Conservation (phyloP, 2,888 invertebrate species). For the Dromius quadrimaculatus region DNA sequence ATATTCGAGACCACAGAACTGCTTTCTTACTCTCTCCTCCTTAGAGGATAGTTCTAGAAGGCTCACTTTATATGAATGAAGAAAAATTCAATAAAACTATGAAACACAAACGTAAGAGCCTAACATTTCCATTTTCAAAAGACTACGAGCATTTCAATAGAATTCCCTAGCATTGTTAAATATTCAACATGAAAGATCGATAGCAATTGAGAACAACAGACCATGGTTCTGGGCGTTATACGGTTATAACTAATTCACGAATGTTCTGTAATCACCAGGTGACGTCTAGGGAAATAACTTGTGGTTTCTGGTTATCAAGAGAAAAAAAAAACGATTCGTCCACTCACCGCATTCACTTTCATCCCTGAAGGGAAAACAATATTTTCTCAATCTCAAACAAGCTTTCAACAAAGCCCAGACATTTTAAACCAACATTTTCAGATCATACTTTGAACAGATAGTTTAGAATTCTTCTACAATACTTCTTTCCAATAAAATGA, state of each 20-base stretch:
- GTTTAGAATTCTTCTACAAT: too few species aligned
- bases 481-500: too few species aligned
- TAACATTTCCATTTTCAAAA: slow-evolving; percentile 49
- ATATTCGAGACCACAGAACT: too few species aligned
- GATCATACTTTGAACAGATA: too few species aligned
- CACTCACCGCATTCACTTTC: background rate
- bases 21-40: too few species aligned
- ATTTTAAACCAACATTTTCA: too few species aligned
- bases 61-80: too few species aligned
- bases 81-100: slow-evolving; percentile 22
- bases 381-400: too few species aligned
- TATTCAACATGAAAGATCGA: slow-evolving; percentile 48
- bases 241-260: slow-evolving; percentile 52
- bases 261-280: slow-evolving; percentile 50
- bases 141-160: slow-evolving; percentile 49
- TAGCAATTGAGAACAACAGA: slow-evolving; percentile 50
- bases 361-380: too few species aligned
- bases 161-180: slow-evolving; percentile 46
- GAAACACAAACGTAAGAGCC: slow-evolving; percentile 4
- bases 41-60: too few species aligned
- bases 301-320: slow-evolving; percentile 12
- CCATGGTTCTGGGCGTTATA: slow-evolving; percentile 15
- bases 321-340: slow-evolving; percentile 18
- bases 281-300: slow-evolving; percentile 51
- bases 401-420: too few species aligned